phyloP scores from a whole-genome alignment of 2,113 vertebrate species.

The Rhegmatorhina hoffmannsi region DNA sequence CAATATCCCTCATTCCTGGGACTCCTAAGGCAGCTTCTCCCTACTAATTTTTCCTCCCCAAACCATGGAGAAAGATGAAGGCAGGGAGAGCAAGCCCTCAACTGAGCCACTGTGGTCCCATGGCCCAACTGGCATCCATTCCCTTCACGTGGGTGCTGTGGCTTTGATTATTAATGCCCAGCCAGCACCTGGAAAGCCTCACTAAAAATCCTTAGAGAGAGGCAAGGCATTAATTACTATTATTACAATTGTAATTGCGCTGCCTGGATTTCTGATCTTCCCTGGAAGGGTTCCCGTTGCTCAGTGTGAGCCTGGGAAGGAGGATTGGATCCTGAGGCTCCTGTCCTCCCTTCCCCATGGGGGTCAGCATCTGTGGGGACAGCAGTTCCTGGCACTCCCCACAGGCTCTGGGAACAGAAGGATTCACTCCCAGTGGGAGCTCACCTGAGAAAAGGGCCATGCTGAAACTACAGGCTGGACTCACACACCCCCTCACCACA shows the following conservation, averaged over 20 bases:
- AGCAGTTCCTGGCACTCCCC: rapidly evolving
- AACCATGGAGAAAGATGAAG: neutral
- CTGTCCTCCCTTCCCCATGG: neutral
- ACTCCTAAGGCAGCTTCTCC: neutral
- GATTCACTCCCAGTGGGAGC: neutral
- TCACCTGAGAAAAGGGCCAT: neutral
- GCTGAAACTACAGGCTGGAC: neutral
- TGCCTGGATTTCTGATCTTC: constrained; percentile 22
- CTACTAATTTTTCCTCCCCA: neutral
- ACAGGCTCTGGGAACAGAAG: neutral
- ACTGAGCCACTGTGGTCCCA: rapidly evolving
- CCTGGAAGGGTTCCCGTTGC: neutral
- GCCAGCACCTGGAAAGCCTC: neutral
- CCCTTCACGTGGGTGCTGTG: neutral
- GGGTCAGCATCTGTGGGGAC: rapidly evolving
- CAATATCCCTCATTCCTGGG: neutral
- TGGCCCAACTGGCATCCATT: neutral
- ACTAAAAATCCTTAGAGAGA: constrained; percentile 41
- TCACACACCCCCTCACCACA: neutral
- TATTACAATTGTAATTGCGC: neutral
- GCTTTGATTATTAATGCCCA: neutral
- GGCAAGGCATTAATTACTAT: constrained; percentile 27
- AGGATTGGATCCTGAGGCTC: neutral
- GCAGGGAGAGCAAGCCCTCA: rapidly evolving
- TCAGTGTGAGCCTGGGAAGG: neutral